These are phyloP conservation scores for Camelus dromedarius DNA, from an alignment of 2,113 vertebrate genomes.

Conservation along the genomic window DNA sequence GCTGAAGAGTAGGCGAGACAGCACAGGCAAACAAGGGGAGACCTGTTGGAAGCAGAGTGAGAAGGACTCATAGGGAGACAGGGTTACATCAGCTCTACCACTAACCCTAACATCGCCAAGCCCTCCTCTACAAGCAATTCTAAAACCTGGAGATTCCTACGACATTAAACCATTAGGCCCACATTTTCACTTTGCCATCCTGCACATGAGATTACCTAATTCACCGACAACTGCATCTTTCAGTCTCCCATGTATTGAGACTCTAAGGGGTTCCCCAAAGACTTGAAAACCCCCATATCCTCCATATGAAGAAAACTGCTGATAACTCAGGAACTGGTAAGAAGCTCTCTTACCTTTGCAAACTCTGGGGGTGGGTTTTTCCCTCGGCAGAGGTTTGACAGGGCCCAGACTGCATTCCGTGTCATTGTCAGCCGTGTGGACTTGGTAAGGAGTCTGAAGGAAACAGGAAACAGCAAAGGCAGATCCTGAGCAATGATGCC, in stretches of 20 bases:
- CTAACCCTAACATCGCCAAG: neutral
- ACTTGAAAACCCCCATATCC: neutral
- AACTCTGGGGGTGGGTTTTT: conserved; percentile 98
- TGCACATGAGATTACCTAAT: neutral
- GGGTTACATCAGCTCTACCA: neutral
- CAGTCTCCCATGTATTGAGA: neutral
- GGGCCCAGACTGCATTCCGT: conserved; percentile 98
- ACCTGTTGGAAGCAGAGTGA: conserved; percentile 88
- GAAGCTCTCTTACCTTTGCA: conserved; percentile 92
- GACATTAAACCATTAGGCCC: neutral
- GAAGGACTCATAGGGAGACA: neutral
- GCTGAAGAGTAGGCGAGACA: conserved; percentile 97
- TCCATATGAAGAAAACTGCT: neutral
- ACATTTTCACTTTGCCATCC: neutral
- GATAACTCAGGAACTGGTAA: neutral
- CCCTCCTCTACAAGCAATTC: neutral
- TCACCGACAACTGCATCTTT: neutral
- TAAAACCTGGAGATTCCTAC: neutral
- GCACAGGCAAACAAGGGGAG: conserved; percentile 96
- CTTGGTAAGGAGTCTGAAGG: conserved; percentile 95
- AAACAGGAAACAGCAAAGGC: conserved; percentile 59
- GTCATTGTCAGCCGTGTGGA: conserved; percentile 98
- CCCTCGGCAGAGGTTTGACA: conserved; percentile 98
- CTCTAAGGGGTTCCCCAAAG: neutral
- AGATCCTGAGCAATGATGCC: conserved; percentile 34